Evolutionary conservation across 1,140 invertebrate genomes (phyloP), one percentile per base, ranked within the genome.

Genomic region (Latrodectus geometricus): DNA sequence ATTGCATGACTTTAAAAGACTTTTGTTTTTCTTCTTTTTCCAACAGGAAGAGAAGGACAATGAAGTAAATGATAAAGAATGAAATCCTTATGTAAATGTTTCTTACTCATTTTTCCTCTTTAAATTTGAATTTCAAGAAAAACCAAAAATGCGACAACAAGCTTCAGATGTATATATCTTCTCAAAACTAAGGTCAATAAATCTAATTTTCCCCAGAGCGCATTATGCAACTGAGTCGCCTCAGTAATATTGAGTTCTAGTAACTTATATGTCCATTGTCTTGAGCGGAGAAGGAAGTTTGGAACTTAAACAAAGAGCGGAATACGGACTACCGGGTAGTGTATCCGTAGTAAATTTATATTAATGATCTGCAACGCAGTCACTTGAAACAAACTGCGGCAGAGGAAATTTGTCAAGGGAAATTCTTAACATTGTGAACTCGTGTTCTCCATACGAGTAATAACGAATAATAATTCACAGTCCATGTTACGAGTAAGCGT

Each of bases 311-410:
- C 54, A 61, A 61, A 61, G 54, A 17, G 54, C 54, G 17, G 11
- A 17, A 17, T 8, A 61, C 35, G 68, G n/a, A 69, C 68, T 21
- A 61, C 54, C 54, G 17, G 17, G 54, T 61, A 14, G 54, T 17
- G 17, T 69, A 9, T 69, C 4, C 20, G 68, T 9, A 20, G 68
- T 69, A 69, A 69, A 69, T 69, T 69, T 23, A 69, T 69, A 69
- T 69, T 69, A 69, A 69, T 69, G 68, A 69, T 69, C 68, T 23
- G 17, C 68, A 69, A 69, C 20, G 68, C 68, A 23, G 68, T 69
- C 68, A 69, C 68, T 21, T 23, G 68, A 69, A 69, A 69, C 68
- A 61, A 69, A 69, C 68, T 69, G 68, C 21, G 11, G 68, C 14
- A 21, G 20, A 11, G 68, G 68, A 11, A 11, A 69, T 69, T 69